These are phyloP conservation scores for Regulus satrapa DNA, from an alignment of 2,113 vertebrate species.

Conservation along the genomic window DNA sequence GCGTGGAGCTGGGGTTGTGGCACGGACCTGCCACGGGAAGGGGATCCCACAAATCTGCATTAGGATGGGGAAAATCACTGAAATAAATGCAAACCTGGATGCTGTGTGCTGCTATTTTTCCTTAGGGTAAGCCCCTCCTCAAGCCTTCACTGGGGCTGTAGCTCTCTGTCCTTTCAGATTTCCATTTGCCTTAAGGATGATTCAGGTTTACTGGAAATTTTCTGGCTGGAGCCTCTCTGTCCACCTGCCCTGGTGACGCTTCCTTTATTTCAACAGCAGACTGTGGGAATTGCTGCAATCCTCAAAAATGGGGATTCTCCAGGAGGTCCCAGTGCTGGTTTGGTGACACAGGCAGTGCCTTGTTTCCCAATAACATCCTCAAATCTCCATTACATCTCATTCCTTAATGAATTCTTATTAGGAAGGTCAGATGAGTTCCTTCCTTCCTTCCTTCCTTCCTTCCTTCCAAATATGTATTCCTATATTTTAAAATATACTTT, in stretches of 20 bases:
- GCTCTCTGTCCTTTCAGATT: neutral
- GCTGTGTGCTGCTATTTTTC: neutral
- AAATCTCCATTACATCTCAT: neutral
- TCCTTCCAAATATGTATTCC: neutral
- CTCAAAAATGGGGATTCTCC: neutral
- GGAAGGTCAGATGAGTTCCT: neutral
- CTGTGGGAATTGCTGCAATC: neutral
- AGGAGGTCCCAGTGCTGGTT: neutral
- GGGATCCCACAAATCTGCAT: accelerated
- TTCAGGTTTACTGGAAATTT: neutral
- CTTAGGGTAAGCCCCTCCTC: neutral
- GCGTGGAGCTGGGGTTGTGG: neutral
- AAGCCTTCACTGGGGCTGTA: too few relatives aligned
- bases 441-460: neutral
- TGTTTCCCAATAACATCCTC: neutral
- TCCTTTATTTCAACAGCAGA: accelerated
- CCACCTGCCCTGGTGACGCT: neutral
- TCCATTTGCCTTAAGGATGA: neutral
- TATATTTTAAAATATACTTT: neutral
- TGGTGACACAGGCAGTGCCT: neutral
- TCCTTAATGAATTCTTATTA: neutral
- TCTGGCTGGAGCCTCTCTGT: neutral
- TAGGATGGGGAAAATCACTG: neutral
- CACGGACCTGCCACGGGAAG: accelerated
- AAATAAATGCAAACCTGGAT: neutral